phyloP scores from a whole-genome alignment of 2,797 vertebrate species.

The Syngnathus acus region DNA sequence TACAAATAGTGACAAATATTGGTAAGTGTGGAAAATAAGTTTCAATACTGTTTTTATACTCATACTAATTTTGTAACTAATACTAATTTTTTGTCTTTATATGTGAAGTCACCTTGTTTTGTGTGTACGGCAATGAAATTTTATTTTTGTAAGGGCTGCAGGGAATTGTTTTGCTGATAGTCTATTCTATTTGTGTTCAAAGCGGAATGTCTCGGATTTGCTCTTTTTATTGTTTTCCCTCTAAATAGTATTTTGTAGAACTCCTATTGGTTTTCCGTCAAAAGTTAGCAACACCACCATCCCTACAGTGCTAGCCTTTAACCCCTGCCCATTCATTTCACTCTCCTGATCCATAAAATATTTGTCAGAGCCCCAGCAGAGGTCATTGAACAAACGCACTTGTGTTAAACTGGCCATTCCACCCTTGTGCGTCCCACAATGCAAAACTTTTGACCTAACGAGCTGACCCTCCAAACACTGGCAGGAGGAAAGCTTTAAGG shows the following conservation, averaged over 20 bases:
- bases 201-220: not conserved
- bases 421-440: not conserved
- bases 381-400: constrained; percentile 10
- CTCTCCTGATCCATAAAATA: constrained; percentile 27
- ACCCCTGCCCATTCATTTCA: not conserved
- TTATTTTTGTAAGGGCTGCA: not conserved
- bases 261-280: not conserved
- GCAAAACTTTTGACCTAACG: not conserved
- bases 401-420: constrained; percentile 23
- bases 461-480: not conserved
- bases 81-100: too few species aligned
- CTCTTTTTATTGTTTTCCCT: not conserved
- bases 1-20: too few species aligned
- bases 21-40: too few species aligned
- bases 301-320: constrained; percentile 19
- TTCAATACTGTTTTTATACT: too few species aligned
- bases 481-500: not conserved
- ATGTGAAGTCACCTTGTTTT: too few species aligned
- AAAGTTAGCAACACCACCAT: constrained; percentile 46
- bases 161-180: not conserved
- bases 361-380: constrained; percentile 47
- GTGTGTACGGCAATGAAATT: not conserved
- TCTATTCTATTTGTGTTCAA: not conserved
- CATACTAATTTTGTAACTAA: too few species aligned
- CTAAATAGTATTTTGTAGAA: not conserved